Percentiles rank a stretch among this genome's conserved stretches.
Conservation (phyloP, 2,113 vertebrate genomes). For the Brienomyrus longianalis region DNA sequence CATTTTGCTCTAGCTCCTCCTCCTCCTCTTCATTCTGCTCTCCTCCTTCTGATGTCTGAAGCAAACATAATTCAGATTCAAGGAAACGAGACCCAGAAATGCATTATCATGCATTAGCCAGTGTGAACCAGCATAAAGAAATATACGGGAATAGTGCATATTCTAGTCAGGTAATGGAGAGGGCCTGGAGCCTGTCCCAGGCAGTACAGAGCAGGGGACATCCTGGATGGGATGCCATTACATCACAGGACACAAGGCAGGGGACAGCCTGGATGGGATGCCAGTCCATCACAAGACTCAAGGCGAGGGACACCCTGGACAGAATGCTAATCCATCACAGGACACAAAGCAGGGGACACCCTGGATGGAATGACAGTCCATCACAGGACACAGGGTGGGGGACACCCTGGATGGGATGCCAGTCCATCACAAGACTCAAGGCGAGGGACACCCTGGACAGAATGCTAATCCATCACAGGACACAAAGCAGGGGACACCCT, state of each 20-base stretch:
- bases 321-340: neutral
- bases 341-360: neutral
- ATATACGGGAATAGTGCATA: neutral
- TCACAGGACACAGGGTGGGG: too few relatives aligned
- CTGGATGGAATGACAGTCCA: neutral
- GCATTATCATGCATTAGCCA: neutral
- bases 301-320: neutral
- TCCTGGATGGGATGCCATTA: neutral
- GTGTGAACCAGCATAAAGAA: neutral
- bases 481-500: too few relatives aligned
- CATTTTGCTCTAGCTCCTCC: conserved; percentile 54
- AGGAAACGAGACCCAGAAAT: neutral
- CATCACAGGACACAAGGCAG: neutral
- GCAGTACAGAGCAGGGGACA: neutral
- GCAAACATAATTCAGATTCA: neutral
- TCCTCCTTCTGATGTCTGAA: conserved; percentile 10
- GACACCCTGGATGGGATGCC: too few relatives aligned
- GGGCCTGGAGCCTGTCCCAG: neutral
- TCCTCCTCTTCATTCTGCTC: conserved; percentile 54
- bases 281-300: neutral
- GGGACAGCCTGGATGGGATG: neutral
- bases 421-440: too few relatives aligned
- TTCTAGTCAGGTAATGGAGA: neutral
- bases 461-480: too few relatives aligned
- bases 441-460: too few relatives aligned